These are phyloP conservation scores for Caenorhabditis panamensis DNA, from an alignment of 2,888 invertebrate genomes.

Conservation along the genomic window DNA sequence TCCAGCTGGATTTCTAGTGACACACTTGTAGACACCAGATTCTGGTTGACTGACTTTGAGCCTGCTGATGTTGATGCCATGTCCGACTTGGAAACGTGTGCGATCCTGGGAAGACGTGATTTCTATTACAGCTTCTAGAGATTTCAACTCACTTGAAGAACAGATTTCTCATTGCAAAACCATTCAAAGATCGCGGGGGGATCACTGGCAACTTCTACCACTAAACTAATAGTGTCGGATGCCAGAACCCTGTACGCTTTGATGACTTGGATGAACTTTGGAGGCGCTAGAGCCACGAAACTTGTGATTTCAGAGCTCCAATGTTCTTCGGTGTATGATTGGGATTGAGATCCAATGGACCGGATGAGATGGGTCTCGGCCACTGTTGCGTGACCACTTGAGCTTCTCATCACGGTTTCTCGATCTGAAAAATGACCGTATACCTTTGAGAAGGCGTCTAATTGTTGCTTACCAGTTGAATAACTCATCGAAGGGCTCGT, in stretches of 20 bases:
- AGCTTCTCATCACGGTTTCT: slow-evolving; percentile 72
- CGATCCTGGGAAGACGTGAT: slow-evolving; percentile 58
- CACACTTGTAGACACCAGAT: slow-evolving; percentile 88
- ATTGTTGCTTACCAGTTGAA: slow-evolving; percentile 54
- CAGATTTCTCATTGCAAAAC: slow-evolving; percentile 79
- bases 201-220: slow-evolving; percentile 78
- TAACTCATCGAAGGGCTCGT: slow-evolving; percentile 62
- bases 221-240: slow-evolving; percentile 78
- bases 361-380: slow-evolving; percentile 71
- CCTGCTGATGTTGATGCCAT: slow-evolving; percentile 78
- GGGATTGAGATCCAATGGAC: slow-evolving; percentile 69
- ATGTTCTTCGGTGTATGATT: slow-evolving; percentile 78
- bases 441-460: neutral
- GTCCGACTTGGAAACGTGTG: slow-evolving; percentile 74
- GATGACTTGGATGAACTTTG: slow-evolving; percentile 81
- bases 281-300: slow-evolving; percentile 78
- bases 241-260: slow-evolving; percentile 79
- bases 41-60: slow-evolving; percentile 77
- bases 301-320: slow-evolving; percentile 80
- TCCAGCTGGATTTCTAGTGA: slow-evolving; percentile 92
- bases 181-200: slow-evolving; percentile 75
- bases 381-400: slow-evolving; percentile 69
- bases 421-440: slow-evolving; percentile 66
- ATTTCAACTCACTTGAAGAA: slow-evolving; percentile 62
- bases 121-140: neutral